Evolutionary conservation across 1,140 invertebrate species (phyloP), one percentile per base, ranked within the genome.

Genomic region (Psilanteris sp.): DNA sequence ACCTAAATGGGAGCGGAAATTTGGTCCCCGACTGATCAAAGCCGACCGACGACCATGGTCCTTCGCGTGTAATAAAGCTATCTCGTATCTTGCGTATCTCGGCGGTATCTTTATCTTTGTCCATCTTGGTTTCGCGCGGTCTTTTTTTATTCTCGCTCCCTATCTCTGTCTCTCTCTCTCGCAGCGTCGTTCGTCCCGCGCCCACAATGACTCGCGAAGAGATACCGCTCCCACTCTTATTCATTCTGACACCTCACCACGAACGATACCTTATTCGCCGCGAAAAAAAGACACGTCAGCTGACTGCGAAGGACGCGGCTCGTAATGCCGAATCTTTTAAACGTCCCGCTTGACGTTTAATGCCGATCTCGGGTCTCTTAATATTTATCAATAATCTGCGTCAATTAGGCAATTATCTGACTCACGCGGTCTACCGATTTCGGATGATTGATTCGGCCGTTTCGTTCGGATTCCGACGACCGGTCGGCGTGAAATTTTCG

Each of bases 51-150:
- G 81, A 72, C n/a, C n/a, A n/a, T n/a, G 36, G 27, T 83, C 76
- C 78, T 75, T 80, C 79, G 72, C 80, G 62, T 78, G 79, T 83
- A 83, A 84, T 84, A 84, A 84, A 84, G 82, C 79, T 82, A 82
- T 83, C 80, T 83, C 55, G 46, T 78, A 84, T 84, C 82, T 82
- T 81, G 78, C 81, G 79, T 81, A 84, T 84, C 80, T 81, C 37
- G 26, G 34, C 64, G 37, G 26, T 41, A 27, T 52, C 41, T 68
- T 24, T 16, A 20, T 61, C 55, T 18, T 11, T 16, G 14, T 48
- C 15, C 16, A 13, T 37, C 18, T 41, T 16, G 61, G 32, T 14
- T 8, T 48, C 50, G 10, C 52, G 22, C 39, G 72, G 59, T 57
- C 27, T 55, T 14, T 26, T 36, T 44, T 18, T 50, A 8, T 37